phyloP scores from a whole-genome alignment of 2,888 invertebrate species.

The Germaria angustata region DNA sequence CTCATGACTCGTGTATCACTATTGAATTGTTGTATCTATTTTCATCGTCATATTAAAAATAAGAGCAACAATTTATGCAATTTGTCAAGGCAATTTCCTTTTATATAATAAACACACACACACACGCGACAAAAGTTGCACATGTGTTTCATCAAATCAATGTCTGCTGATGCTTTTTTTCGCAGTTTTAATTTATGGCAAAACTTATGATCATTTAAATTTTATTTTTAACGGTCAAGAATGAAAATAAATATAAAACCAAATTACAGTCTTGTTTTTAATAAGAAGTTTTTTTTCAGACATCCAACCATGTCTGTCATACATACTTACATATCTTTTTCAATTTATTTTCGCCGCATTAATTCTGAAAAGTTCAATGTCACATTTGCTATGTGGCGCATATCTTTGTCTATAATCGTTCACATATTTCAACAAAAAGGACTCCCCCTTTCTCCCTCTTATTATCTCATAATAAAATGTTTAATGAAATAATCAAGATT shows the following conservation, averaged over 20 bases:
- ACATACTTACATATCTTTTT: neutral
- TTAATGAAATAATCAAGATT: neutral
- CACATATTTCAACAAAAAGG: neutral
- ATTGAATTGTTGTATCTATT: neutral
- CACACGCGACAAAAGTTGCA: neutral
- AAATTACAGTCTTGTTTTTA: neutral
- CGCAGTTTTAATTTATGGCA: neutral
- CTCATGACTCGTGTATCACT: neutral
- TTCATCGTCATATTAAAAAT: constrained; percentile 11
- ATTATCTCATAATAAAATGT: neutral
- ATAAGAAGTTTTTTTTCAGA: neutral
- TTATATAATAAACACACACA: too few relatives aligned
- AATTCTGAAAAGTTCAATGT: constrained; percentile 33
- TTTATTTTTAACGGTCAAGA: constrained; percentile 7
- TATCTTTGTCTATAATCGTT: neutral
- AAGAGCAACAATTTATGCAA: neutral
- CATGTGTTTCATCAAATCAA: neutral
- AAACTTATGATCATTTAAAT: constrained; percentile 9
- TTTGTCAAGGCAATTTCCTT: neutral
- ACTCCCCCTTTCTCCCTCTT: neutral
- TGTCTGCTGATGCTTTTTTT: neutral
- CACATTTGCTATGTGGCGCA: neutral
- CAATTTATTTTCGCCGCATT: neutral
- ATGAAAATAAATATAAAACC: neutral
- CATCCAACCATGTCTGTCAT: neutral